Conservation (phyloP, 2,797 vertebrate genomes). For the Eleutherodactylus coqui region DNA sequence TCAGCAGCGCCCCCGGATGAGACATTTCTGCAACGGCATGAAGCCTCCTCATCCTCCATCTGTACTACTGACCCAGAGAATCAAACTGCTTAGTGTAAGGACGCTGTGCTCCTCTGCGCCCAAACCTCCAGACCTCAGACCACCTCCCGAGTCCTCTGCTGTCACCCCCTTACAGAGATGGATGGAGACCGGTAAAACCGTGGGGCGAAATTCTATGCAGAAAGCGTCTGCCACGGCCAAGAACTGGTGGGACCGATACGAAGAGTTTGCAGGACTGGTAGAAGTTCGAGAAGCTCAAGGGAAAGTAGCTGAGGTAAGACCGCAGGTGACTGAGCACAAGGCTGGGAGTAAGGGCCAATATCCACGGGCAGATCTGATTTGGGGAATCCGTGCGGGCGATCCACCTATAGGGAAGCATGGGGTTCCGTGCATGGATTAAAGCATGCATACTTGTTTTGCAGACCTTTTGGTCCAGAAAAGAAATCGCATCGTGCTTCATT, state of each 20-base stretch:
- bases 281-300: constrained; percentile 91
- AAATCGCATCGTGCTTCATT: no score
- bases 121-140: constrained; percentile 70
- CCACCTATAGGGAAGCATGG: no score
- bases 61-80: constrained; percentile 67
- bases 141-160: constrained; percentile 65
- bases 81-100: constrained; percentile 68
- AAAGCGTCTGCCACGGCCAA: constrained; percentile 73
- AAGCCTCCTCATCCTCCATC: constrained; percentile 66
- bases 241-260: constrained; percentile 91
- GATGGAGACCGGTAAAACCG: constrained; percentile 74
- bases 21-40: constrained; percentile 73
- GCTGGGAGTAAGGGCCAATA: background rate
- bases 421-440: no score
- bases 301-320: constrained; percentile 90
- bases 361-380: no score
- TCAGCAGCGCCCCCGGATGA: constrained; percentile 66
- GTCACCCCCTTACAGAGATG: constrained; percentile 73
- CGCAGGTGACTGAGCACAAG: no score
- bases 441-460: no score
- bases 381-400: no score
- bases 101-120: constrained; percentile 76
- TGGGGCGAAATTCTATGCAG: constrained; percentile 78
- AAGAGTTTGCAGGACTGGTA: constrained; percentile 93
- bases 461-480: no score